Percentiles rank a stretch among this genome's conserved stretches.
These are phyloP conservation scores for Bedellia somnulentella DNA, from an alignment of 2,888 invertebrate genomes.

Conservation along the genomic window DNA sequence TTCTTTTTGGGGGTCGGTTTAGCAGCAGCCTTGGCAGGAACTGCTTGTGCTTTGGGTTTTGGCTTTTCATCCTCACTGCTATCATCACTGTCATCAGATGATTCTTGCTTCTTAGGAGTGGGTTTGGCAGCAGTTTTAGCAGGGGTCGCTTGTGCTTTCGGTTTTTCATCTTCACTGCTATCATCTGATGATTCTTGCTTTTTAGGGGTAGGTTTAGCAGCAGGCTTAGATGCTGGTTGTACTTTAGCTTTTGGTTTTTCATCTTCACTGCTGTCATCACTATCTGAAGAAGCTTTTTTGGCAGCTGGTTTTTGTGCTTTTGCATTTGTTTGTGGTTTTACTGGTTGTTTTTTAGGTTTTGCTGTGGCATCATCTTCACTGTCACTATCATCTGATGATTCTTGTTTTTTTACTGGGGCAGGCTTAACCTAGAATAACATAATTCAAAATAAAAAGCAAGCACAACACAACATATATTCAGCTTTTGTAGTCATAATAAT, in stretches of 20 bases:
- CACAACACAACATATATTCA: background rate
- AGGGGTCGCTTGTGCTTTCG: constrained; percentile 9
- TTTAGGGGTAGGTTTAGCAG: constrained; percentile 8
- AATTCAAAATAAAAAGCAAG: background rate
- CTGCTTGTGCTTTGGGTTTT: constrained; percentile 6
- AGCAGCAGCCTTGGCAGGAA: constrained; percentile 8
- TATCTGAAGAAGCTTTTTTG: constrained; percentile 32
- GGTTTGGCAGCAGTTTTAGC: constrained; percentile 14
- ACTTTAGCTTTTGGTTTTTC: constrained; percentile 15
- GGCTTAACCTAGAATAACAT: background rate
- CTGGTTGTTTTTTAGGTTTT: constrained; percentile 10
- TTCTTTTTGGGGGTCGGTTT: constrained; percentile 14
- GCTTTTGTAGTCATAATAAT: background rate
- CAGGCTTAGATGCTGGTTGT: constrained; percentile 7
- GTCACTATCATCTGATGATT: constrained; percentile 27
- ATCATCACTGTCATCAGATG: constrained; percentile 34
- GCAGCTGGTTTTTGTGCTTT: constrained; percentile 13
- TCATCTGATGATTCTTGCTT: constrained; percentile 15
- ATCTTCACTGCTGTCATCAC: constrained; percentile 27
- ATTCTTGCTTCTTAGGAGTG: constrained; percentile 19
- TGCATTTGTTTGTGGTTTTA: constrained; percentile 17
- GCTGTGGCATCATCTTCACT: constrained; percentile 18
- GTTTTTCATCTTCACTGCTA: constrained; percentile 14
- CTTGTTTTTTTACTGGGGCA: constrained; percentile 5
- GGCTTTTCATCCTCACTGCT: constrained; percentile 22